Evolutionary conservation across 2,797 vertebrate genomes (phyloP).

Genomic region (Phoeniculus purpureus): DNA sequence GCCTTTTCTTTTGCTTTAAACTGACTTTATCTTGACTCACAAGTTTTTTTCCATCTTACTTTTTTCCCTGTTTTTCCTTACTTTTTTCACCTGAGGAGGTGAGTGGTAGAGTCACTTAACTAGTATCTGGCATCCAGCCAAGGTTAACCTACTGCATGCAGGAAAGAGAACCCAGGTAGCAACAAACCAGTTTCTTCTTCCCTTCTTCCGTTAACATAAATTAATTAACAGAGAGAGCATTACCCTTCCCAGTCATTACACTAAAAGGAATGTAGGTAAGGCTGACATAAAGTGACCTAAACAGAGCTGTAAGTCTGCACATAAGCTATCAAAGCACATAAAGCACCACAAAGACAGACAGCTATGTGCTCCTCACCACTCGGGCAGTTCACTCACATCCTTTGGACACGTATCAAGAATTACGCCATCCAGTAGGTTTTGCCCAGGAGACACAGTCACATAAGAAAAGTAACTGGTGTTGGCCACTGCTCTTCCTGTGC

Average conservation of each 20-base stretch:
- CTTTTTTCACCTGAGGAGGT: background rate
- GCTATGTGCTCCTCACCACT: accelerated
- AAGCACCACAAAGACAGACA: background rate
- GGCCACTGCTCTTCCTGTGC: background rate
- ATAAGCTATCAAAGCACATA: background rate
- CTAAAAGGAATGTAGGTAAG: background rate
- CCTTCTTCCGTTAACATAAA: background rate
- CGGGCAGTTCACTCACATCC: background rate
- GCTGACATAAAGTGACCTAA: background rate
- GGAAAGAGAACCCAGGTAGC: background rate
- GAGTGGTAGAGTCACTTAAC: background rate
- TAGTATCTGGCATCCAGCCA: background rate
- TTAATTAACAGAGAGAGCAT: background rate
- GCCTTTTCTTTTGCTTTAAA: background rate
- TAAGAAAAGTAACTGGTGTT: background rate
- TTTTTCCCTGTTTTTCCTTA: background rate
- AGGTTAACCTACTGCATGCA: background rate
- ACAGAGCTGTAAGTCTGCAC: background rate
- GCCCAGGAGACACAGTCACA: background rate
- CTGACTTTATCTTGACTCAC: background rate
- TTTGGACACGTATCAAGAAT: background rate
- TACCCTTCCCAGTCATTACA: accelerated
- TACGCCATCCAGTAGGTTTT: background rate
- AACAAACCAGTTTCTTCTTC: background rate
- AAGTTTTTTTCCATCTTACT: background rate